These are phyloP conservation scores for Drosophila mayaguana DNA, from an alignment of 2,888 invertebrate genomes.

Conservation along the genomic window DNA sequence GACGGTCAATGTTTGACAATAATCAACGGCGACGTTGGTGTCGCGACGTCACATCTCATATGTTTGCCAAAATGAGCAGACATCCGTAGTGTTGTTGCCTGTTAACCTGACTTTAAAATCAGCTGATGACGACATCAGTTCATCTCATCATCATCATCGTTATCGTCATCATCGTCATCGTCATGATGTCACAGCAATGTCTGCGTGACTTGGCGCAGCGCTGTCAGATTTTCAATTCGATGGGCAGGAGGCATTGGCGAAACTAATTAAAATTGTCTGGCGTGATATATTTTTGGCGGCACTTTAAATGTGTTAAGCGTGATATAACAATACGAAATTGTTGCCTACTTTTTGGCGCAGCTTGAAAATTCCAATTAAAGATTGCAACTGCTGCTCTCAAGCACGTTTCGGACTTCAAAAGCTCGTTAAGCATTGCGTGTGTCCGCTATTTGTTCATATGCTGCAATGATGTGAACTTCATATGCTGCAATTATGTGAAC, in stretches of 20 bases:
- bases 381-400: constrained; percentile 53
- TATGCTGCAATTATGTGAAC: constrained; percentile 60
- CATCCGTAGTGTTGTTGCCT: constrained; percentile 38
- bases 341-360: constrained; percentile 58
- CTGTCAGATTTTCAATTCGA: constrained; percentile 62
- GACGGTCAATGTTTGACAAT: constrained; percentile 68
- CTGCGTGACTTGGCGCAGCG: constrained; percentile 54
- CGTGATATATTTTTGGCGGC: constrained; percentile 19
- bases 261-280: constrained; percentile 67
- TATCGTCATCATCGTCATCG: constrained; percentile 8
- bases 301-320: constrained; percentile 40
- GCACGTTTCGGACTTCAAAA: constrained; percentile 64
- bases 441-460: constrained; percentile 59
- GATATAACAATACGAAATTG: constrained; percentile 21
- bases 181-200: constrained; percentile 5
- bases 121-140: constrained; percentile 38
- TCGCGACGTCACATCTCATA: constrained; percentile 49
- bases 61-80: constrained; percentile 62
- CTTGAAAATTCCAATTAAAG: constrained; percentile 62
- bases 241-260: constrained; percentile 16
- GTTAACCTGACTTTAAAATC: constrained; percentile 51
- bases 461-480: constrained; percentile 62
- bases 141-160: constrained; percentile 14
- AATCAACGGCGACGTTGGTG: constrained; percentile 62
- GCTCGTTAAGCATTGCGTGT: constrained; percentile 54